Evolutionary conservation across 2,888 invertebrate species (phyloP), one percentile per base, ranked within the genome.

Genomic region (Cerastis rubricosa): DNA sequence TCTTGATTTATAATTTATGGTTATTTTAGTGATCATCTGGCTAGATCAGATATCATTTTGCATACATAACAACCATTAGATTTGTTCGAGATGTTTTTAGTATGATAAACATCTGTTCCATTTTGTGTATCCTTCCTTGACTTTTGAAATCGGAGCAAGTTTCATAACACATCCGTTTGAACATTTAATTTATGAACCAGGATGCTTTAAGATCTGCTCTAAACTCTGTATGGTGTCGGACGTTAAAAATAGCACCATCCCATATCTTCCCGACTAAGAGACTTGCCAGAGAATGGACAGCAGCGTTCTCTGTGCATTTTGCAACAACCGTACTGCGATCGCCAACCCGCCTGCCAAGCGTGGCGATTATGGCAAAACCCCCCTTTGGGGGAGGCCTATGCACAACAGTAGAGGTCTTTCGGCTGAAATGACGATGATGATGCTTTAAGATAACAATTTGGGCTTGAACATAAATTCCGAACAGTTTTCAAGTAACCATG

Each of bases 61-160:
- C 49, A 43, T 22, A 9, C 0, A 43, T 9, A 14, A 1, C 1
- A 35, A 43, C n/a, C 59, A 67, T 19, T 43, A 40, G 11, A 35
- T 76, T 19, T 14, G 6, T 71, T 7, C 9, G n/a, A 54, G 57
- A 73, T 12, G 29, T 45, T n/a, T 57, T 22, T 2, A 2, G 1
- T 45, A 9, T 51, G 76, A 76, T 76, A 49, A 51, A 11, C 29
- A 61, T 61, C 77, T 49, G 17, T 2, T 25, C 17, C 6, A 76
- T 61, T 61, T 68, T 22, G 29, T 68, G 49, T 76, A 61, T 76
- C 68, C 76, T n/a, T 59, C 22, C 29, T 35, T 5, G 43, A n/a
- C 61, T 8, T 8, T 14, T n/a, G 7, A 43, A 68, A 61, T 76
- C 45, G 8, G 22, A 35, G 25, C 9, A 35, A 45, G 25, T 43